phyloP scores from a whole-genome alignment of 2,888 invertebrate species.

The Trissolcus brochymenae region DNA sequence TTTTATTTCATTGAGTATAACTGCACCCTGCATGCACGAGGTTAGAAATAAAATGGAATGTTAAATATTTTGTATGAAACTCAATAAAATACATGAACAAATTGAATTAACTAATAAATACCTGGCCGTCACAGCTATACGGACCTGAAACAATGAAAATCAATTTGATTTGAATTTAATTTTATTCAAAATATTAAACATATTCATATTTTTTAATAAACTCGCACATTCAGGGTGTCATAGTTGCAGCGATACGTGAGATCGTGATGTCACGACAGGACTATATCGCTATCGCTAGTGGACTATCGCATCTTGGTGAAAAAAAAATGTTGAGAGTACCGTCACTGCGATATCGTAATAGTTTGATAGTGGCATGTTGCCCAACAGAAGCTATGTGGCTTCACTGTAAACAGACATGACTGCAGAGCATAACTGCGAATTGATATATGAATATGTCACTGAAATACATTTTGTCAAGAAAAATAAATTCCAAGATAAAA shows the following conservation, averaged over 20 bases:
- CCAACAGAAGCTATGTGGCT: conserved; percentile 27
- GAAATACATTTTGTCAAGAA: conserved; percentile 3
- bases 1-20: too few species aligned
- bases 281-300: not conserved
- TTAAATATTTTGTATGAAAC: too few species aligned
- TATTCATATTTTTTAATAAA: too few species aligned
- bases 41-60: too few species aligned
- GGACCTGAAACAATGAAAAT: too few species aligned
- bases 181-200: too few species aligned
- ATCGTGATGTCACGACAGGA: conserved; percentile 21
- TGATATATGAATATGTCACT: conserved; percentile 23
- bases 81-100: too few species aligned
- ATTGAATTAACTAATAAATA: too few species aligned
- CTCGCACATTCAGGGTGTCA: too few species aligned
- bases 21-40: too few species aligned
- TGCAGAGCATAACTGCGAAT: not conserved
- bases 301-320: not conserved
- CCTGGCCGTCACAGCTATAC: too few species aligned
- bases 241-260: conserved; percentile 23
- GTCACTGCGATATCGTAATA: conserved; percentile 12
- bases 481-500: not conserved
- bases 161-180: too few species aligned
- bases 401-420: conserved; percentile 22
- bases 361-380: conserved; percentile 18
- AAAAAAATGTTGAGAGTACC: conserved; percentile 24